These are phyloP conservation scores for Trachelus troglodyta DNA, from an alignment of 2,888 invertebrate species.

Conservation along the genomic window DNA sequence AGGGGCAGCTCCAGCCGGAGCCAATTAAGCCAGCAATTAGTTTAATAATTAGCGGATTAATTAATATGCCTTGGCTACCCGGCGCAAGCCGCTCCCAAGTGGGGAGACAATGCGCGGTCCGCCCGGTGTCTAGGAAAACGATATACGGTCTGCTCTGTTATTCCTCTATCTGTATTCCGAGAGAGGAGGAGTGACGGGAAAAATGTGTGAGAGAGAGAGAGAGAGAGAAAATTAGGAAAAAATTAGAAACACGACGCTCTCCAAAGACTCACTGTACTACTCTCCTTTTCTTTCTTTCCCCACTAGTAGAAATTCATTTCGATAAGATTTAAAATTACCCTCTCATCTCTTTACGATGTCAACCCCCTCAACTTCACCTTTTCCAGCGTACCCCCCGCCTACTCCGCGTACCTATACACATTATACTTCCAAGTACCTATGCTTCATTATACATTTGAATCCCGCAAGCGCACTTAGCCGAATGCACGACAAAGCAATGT, in stretches of 20 bases:
- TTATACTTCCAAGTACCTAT: neutral
- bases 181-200: neutral
- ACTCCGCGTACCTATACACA: neutral
- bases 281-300: neutral
- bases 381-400: too few relatives aligned
- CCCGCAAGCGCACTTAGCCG: too few relatives aligned
- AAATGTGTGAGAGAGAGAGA: neutral
- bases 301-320: neutral
- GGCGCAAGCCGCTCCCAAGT: slow-evolving; percentile 1
- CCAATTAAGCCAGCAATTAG: slow-evolving; percentile 57
- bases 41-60: slow-evolving; percentile 53
- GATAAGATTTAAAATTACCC: neutral
- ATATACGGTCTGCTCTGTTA: neutral
- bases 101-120: slow-evolving; percentile 26
- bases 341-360: neutral
- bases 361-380: too few relatives aligned
- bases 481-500: neutral
- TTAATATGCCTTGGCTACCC: slow-evolving; percentile 40
- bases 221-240: neutral
- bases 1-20: slow-evolving; percentile 17
- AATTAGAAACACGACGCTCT: neutral
- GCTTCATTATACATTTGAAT: neutral
- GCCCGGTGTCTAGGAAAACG: neutral
- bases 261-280: neutral
- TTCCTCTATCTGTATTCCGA: neutral